Evolutionary conservation across 2,113 vertebrate genomes (phyloP).

Genomic region (Ammodramus savannarum): DNA sequence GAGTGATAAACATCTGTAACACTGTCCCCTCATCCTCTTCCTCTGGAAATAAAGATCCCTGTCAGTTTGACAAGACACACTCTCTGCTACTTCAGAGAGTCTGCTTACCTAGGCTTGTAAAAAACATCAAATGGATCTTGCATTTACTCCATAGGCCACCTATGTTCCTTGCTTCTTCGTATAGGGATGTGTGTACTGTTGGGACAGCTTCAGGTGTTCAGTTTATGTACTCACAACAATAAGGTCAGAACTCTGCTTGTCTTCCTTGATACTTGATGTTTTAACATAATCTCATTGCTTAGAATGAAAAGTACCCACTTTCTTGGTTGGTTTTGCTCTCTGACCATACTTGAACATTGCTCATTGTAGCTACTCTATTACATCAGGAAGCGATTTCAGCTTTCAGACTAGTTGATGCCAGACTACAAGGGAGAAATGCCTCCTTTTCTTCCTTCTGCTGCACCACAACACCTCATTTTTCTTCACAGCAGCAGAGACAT

Average conservation of each 20-base stretch:
- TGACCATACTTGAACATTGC: background rate
- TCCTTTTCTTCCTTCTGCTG: background rate
- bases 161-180: background rate
- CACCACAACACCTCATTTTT: background rate
- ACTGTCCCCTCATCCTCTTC: background rate
- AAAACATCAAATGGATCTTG: background rate
- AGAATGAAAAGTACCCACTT: background rate
- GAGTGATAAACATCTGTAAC: background rate
- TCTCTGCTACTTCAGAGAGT: background rate
- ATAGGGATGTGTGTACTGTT: accelerated
- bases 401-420: background rate
- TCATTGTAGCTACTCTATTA: background rate
- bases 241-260: background rate
- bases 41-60: background rate
- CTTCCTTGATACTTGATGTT: background rate
- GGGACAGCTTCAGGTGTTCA: background rate
- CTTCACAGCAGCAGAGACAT: background rate
- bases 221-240: background rate
- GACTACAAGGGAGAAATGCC: background rate
- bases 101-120: background rate
- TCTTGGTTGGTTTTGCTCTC: background rate
- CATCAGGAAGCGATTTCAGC: background rate
- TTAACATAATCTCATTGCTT: background rate
- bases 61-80: background rate
- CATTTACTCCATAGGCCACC: background rate